These are phyloP conservation scores for Coelogynopora nodosa DNA, from an alignment of 2,888 invertebrate genomes.

Conservation along the genomic window DNA sequence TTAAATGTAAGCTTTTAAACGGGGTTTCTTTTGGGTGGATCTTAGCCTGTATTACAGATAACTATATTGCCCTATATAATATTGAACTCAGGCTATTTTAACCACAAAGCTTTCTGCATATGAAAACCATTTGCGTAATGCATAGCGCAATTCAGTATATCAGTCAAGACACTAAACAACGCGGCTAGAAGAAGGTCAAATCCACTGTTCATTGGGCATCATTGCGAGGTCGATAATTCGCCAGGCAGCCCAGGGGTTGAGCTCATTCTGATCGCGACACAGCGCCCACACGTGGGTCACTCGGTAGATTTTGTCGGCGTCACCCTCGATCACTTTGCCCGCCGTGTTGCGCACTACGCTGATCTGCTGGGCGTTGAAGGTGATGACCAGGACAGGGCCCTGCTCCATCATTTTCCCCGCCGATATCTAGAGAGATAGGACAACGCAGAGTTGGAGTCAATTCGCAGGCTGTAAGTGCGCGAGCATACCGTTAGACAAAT, in stretches of 20 bases:
- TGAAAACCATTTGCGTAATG: too few species aligned
- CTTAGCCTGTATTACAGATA: too few species aligned
- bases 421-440: conserved; percentile 66
- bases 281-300: conserved; percentile 96
- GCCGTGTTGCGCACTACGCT: conserved; percentile 80
- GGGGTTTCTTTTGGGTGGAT: too few species aligned
- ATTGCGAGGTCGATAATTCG: conserved; percentile 73
- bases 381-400: conserved; percentile 90
- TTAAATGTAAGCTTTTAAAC: too few species aligned
- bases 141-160: too few species aligned
- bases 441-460: too few species aligned
- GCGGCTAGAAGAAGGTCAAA: conserved; percentile 49
- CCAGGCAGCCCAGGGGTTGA: conserved; percentile 94
- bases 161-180: too few species aligned
- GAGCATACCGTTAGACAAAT: too few species aligned
- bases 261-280: conserved; percentile 85
- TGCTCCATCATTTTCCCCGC: conserved; percentile 99
- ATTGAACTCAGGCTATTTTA: too few species aligned
- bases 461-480: too few species aligned
- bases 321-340: conserved; percentile 84
- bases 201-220: conserved; percentile 53
- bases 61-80: too few species aligned
- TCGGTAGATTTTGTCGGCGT: conserved; percentile 85
- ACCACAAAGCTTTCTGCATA: too few species aligned
- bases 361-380: conserved; percentile 92